These are phyloP conservation scores for Epizoanthus fatuus DNA, from an alignment of 92 coral and sea anemone species.

Conservation along the genomic window DNA sequence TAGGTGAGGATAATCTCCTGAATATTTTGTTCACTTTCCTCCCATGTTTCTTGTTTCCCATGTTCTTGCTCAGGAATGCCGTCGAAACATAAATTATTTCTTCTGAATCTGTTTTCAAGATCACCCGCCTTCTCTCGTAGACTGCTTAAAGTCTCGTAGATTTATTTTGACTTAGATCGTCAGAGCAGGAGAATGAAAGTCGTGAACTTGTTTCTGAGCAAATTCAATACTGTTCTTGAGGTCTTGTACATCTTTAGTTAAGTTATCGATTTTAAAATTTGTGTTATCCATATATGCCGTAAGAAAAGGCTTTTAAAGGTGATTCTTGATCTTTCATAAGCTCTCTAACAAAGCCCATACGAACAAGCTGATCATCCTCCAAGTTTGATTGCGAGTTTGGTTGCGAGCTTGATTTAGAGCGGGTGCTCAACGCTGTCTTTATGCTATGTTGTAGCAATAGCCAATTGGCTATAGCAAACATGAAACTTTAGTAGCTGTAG, in stretches of 20 bases:
- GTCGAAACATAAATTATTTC: background rate
- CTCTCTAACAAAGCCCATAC: background rate
- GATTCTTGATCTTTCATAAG: background rate
- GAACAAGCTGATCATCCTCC: too few relatives aligned
- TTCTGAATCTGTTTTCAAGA: constrained; percentile 23
- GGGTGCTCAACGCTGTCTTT: too few relatives aligned
- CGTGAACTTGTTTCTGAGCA: background rate
- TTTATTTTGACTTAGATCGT: background rate
- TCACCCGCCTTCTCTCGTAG: background rate
- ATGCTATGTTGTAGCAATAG: too few relatives aligned
- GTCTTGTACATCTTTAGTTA: background rate
- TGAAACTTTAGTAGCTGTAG: too few relatives aligned
- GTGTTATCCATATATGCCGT: background rate
- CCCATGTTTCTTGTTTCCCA: too few relatives aligned
- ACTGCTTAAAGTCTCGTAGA: background rate
- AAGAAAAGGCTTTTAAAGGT: background rate
- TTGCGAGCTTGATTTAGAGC: too few relatives aligned
- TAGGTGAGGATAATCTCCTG: too few relatives aligned
- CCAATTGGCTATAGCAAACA: too few relatives aligned
- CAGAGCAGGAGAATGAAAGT: background rate
- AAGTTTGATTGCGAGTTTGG: too few relatives aligned
- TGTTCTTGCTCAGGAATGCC: too few relatives aligned
- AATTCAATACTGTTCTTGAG: background rate
- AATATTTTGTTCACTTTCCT: too few relatives aligned
- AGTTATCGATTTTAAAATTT: background rate